Evolutionary conservation across 2,888 invertebrate species (phyloP), one percentile per base, ranked within the genome.

Genomic region (Pegoplata infirma): DNA sequence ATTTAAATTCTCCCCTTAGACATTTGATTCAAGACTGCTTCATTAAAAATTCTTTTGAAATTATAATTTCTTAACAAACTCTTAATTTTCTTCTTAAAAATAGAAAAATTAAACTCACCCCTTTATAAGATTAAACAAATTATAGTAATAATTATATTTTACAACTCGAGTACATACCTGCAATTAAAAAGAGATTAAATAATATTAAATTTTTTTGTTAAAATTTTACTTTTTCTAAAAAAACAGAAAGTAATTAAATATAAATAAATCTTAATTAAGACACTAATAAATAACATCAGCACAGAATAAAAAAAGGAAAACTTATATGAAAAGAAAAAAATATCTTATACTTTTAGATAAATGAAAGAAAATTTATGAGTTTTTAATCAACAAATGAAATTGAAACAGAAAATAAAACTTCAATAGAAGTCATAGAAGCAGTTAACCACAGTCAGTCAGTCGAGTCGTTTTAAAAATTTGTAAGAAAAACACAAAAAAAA

Each of bases 151-250:
- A n/a, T 4, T n/a, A 7, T 3, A 7, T 32, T 32, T 21, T 32
- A 21, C 7, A 8, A 21, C 23, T 5, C n/a, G 28, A 49, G 16
- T 68, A 78, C 78, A 25, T 78, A 74, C 73, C 68, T 78, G 77
- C 12, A 78, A 78, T 73, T 58, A 78, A 77, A 78, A 73, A 69
- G 46, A 74, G 36, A 78, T 68, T 64, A 69, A 47, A 67, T 14
- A 5, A 49, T 14, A 61, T 64, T 63, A 66, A 40, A 40, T 66
- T n/a, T n/a, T n/a, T n/a, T 1, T 17, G 16, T 19, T 36, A 51
- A 23, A n/a, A 1, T 8, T 16, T 47, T 44, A 8, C 7, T 19
- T 23, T 47, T 14, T n/a, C n/a, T n/a, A n/a, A n/a, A n/a, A n/a
- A n/a, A 16, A 12, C 10, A 21, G n/a, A 64, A 64, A 25, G 21